Percentiles rank a stretch among this genome's conserved stretches.
phyloP scores from a whole-genome alignment of 2,888 invertebrate genomes.

The Stomorhina lunata region DNA sequence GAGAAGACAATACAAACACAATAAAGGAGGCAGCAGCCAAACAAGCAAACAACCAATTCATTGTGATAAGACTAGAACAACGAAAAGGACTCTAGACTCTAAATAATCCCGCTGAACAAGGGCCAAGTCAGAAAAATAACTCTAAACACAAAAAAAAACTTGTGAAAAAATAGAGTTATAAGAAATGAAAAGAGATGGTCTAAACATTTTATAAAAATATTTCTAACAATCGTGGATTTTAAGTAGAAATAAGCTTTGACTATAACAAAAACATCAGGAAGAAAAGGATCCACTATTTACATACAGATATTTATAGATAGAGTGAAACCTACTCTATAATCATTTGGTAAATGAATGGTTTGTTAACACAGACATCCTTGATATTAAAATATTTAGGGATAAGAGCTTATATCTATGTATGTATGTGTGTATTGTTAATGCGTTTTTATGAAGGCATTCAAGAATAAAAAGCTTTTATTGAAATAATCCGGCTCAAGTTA shows the following conservation, averaged over 20 bases:
- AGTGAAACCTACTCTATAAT: neutral
- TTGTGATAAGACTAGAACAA: constrained; percentile 45
- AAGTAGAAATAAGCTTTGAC: constrained; percentile 55
- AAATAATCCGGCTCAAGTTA: constrained; percentile 67
- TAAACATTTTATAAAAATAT: constrained; percentile 43
- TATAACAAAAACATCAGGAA: constrained; percentile 5
- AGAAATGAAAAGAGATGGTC: neutral
- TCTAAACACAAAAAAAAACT: neutral
- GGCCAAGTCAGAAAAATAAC: constrained; percentile 36
- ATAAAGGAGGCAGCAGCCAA: no score
- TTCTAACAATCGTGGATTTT: constrained; percentile 53
- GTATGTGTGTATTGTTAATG: constrained; percentile 29
- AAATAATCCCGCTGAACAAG: constrained; percentile 52
- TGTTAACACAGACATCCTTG: neutral
- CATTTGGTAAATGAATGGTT: neutral
- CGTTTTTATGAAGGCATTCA: constrained; percentile 54
- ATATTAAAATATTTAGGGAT: neutral
- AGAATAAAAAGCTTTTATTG: constrained; percentile 68
- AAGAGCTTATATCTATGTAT: neutral
- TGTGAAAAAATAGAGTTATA: neutral
- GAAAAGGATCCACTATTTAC: constrained; percentile 29
- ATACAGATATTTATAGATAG: constrained; percentile 14
- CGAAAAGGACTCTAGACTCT: constrained; percentile 26
- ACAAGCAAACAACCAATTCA: constrained; percentile 22
- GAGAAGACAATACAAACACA: constrained; percentile 38